These are phyloP conservation scores for Hirtodrosophila alboralis DNA, from an alignment of 2,888 invertebrate species.

Conservation along the genomic window DNA sequence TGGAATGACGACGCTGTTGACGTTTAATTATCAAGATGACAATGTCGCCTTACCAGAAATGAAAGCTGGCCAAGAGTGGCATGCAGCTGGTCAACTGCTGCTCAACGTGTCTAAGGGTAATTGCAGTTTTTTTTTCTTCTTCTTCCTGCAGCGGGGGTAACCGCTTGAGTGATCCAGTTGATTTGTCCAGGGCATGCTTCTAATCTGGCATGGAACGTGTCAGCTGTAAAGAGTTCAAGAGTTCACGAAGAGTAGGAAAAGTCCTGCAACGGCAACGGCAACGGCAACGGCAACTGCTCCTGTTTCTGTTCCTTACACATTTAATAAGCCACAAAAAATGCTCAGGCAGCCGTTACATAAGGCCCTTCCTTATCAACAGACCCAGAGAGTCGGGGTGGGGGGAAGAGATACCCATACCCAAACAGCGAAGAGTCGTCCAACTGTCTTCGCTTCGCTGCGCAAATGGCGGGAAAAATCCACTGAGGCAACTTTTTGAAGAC, in stretches of 20 bases:
- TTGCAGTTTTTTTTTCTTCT: conserved; percentile 37
- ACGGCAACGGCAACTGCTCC: no score
- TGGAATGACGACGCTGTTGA: conserved; percentile 41
- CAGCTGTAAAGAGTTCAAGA: conserved; percentile 13
- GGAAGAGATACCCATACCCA: neutral
- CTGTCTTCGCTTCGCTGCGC: conserved; percentile 72
- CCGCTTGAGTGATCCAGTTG: conserved; percentile 70
- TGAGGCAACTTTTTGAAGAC: conserved; percentile 18
- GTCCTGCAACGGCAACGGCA: no score
- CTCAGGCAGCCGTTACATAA: conserved; percentile 41
- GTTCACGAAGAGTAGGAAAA: no score
- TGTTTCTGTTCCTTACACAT: conserved; percentile 7
- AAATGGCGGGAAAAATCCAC: conserved; percentile 72
- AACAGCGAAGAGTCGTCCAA: conserved; percentile 51
- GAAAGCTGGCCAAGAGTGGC: conserved; percentile 23
- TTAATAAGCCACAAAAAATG: conserved; percentile 58
- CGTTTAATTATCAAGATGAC: conserved; percentile 67
- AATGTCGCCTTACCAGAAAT: conserved; percentile 52
- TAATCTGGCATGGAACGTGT: conserved; percentile 57
- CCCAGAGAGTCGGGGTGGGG: conserved; percentile 2
- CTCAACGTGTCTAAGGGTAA: conserved; percentile 16
- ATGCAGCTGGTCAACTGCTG: conserved; percentile 53
- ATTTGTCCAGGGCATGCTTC: conserved; percentile 48
- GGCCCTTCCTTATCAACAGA: conserved; percentile 24
- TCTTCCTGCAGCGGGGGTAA: conserved; percentile 42